A percentile compares a stretch with the other conserved stretches of the same genome.
Evolutionary conservation across 2,797 vertebrate species (phyloP).

Genomic region (Gadopsis bispinosus): DNA sequence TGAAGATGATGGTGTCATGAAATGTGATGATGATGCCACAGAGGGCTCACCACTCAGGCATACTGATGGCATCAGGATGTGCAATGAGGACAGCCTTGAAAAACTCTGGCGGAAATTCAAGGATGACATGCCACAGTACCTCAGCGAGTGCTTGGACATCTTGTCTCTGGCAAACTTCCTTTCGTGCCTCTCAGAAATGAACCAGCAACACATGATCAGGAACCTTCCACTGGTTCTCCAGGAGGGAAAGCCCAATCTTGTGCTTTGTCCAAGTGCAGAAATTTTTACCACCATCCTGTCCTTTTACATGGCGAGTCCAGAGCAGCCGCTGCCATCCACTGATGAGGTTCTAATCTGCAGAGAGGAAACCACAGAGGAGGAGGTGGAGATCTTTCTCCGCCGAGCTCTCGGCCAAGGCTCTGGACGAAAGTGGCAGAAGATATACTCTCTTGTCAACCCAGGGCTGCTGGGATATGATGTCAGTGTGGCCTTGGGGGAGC

Average conservation of each 20-base stretch:
- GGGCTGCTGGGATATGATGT: slow-evolving; percentile 85
- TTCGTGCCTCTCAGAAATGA: slow-evolving; percentile 69
- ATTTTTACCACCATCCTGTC: slow-evolving; percentile 77
- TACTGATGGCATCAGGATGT: background rate
- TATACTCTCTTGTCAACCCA: slow-evolving; percentile 83
- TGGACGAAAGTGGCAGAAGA: slow-evolving; percentile 68
- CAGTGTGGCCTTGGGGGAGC: slow-evolving; percentile 78
- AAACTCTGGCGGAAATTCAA: slow-evolving; percentile 80
- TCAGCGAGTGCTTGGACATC: slow-evolving; percentile 76
- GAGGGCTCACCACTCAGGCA: background rate
- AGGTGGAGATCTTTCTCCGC: slow-evolving; percentile 85
- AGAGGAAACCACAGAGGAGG: slow-evolving; percentile 82
- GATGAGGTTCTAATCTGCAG: slow-evolving; percentile 86
- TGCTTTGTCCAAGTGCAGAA: slow-evolving; percentile 79
- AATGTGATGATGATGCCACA: slow-evolving; percentile 4
- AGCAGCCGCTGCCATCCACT: slow-evolving; percentile 77
- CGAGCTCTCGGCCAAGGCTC: slow-evolving; percentile 73
- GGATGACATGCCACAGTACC: slow-evolving; percentile 68
- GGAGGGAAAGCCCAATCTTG: slow-evolving; percentile 83
- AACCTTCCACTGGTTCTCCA: slow-evolving; percentile 71
- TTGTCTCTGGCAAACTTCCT: slow-evolving; percentile 77
- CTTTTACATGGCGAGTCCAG: slow-evolving; percentile 75
- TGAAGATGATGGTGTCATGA: slow-evolving; percentile 26
- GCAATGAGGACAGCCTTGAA: slow-evolving; percentile 60
- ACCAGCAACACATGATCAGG: slow-evolving; percentile 63